A percentile compares a stretch with the other conserved stretches of the same genome.
Evolutionary conservation across 2,797 vertebrate genomes (phyloP).

Genomic region (Margarornis squamiger): DNA sequence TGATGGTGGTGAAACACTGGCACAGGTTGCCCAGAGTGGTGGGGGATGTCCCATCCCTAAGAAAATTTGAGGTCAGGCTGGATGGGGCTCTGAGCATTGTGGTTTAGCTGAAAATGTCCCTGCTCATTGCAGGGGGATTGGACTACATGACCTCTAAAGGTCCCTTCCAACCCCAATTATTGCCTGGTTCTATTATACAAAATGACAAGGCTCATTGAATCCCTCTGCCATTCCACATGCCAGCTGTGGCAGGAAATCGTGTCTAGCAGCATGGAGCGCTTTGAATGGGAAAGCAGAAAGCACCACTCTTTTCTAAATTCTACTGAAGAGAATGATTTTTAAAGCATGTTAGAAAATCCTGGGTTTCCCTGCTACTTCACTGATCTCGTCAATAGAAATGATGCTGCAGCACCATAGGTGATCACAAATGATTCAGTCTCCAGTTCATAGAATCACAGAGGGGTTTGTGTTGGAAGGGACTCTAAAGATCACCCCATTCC

Average conservation of each 20-base stretch:
- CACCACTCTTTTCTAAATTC: not conserved
- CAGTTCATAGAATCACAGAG: not conserved
- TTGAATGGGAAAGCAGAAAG: not conserved
- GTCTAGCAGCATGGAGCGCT: not conserved
- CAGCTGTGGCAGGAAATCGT: not conserved
- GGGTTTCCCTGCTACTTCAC: accelerated
- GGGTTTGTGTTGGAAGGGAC: not conserved
- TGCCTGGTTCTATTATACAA: not conserved
- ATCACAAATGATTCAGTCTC: not conserved
- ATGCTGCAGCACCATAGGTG: not conserved
- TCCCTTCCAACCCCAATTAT: not conserved
- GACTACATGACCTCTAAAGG: not conserved
- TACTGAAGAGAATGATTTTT: not conserved
- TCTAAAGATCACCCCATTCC: not conserved
- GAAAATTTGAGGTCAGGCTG: not conserved
- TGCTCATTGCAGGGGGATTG: not conserved
- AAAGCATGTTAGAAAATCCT: not conserved
- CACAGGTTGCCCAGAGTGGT: not conserved
- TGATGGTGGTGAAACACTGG: not conserved
- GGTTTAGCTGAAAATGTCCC: not conserved
- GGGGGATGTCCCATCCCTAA: too few relatives aligned
- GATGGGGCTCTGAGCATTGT: not conserved
- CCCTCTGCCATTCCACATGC: not conserved
- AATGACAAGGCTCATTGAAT: not conserved
- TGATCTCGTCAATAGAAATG: not conserved